These are phyloP conservation scores for Synanceia verrucosa DNA, from an alignment of 2,797 vertebrate species.

Conservation along the genomic window DNA sequence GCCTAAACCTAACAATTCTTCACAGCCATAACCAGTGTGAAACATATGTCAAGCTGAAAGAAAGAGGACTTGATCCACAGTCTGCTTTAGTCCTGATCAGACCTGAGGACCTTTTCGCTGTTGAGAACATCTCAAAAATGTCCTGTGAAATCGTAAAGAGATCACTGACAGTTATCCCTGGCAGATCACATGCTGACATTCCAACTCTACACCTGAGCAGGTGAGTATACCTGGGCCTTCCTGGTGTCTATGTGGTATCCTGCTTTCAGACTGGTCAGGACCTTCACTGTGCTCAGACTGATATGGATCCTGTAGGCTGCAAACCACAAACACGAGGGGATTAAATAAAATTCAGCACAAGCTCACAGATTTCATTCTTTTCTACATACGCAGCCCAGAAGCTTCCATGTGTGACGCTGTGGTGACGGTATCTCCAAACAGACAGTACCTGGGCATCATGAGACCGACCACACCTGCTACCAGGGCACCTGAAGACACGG, in stretches of 20 bases:
- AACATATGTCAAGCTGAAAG: no score
- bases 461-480: conserved; percentile 91
- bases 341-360: background rate
- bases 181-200: no score
- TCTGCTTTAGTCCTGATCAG: no score
- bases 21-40: no score
- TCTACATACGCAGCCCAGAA: conserved; percentile 58
- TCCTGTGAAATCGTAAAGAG: no score
- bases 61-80: no score
- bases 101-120: no score
- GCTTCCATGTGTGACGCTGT: conserved; percentile 89
- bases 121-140: no score
- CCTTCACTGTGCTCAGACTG: conserved; percentile 82
- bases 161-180: no score
- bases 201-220: background rate
- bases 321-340: background rate
- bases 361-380: background rate
- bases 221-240: conserved; percentile 52
- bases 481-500: conserved; percentile 79
- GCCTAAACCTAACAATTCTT: no score
- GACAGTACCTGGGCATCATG: conserved; percentile 92
- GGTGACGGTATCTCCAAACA: conserved; percentile 92
- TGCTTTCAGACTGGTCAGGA: conserved; percentile 82
- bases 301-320: conserved; percentile 90
- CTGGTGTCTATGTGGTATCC: conserved; percentile 84